Base-by-base conservation (phyloP, 1,140 invertebrate species). In the Nymphalis io region DNA sequence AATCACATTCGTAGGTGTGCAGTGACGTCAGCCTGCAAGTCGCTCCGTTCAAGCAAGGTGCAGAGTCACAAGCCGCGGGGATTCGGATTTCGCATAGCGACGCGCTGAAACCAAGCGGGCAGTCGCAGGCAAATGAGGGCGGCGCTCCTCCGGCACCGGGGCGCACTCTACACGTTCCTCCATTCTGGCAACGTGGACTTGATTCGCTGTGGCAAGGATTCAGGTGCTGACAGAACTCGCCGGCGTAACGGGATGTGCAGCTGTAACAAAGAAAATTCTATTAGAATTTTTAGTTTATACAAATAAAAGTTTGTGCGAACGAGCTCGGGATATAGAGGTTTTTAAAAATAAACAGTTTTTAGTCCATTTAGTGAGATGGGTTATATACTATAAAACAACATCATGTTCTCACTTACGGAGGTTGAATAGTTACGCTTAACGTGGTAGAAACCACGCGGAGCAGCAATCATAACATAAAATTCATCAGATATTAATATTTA, bases 51-150 rank as follows among this genome's bases (percentile, higher is more conserved):
- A 94, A 89, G 85, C 98, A 99, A 0, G 97, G 98, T 44, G 94
- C 93, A 1, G 95, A 95, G 91, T 98, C 97, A 87, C 98, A 99
- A 11, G 96, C 96, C 89, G 98, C 98, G 2, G 95, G 94, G 51
- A 98, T 95, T 4, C 95, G 93, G 72, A 98, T 96, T 92, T 99
- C 98, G 92, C 98, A 99, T 11, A 99, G 93, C 1, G 96, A 97
- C 11, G 98, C 98, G 61, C 95, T 95, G 92, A 96, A 99, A 16
- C 98, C 98, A 64, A 98, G 93, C 1, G 97, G 95, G 91, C 98
- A 98, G 65, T 94, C 93, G 91, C 98, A 99, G 64, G 93, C 94
- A 92, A 98, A 98, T 15, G 94, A 94, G 0, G 96, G 96, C 0
- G 94, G 94, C 0, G 94, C 93, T 23, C 93, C 93, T 23, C 93